Evolutionary conservation across 2,888 invertebrate species (phyloP), one percentile per base, ranked within the genome.

Genomic region (Stenoptilia bipunctidactyla): DNA sequence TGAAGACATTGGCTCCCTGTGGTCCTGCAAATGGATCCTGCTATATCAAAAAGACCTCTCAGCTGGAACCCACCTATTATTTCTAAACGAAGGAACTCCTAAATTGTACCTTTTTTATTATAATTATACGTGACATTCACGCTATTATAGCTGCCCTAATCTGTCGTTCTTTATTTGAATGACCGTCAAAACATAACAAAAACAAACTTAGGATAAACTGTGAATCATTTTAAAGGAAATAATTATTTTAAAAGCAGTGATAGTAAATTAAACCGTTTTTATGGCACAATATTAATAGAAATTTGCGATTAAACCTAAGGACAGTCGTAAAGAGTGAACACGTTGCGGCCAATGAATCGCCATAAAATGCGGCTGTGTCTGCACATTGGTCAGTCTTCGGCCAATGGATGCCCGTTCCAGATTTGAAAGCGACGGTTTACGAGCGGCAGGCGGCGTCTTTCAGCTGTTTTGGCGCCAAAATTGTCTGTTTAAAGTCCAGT

Each of bases 271-370:
- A 66, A 50, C 49, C 56, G 60, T 66, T 57, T 79, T 80, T 77
- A 80, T 76, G 77, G 73, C 71, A 20, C 75, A 76, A 77, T 80
- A 83, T 77, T 82, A 82, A 79, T 82, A 83, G 82, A 80, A 80
- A 73, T 76, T 83, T 60, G 80, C 80, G 73, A 71, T 70, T 67
- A 62, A 74, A 74, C 77, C 79, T 80, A 69, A 72, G 72, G 64
- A 66, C 61, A 61, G 69, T 79, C 82, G 77, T 82, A 80, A 80
- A 80, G 71, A 70, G 71, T 69, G 64, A 76, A 72, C 71, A 62
- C 74, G 60, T 58, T 57, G 61, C 64, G 62, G 58, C 79, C 79
- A 77, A 79, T 76, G 68, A 65, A 47, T 44, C 58, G 53, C 64
- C 64, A 65, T 82, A 70, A 82, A 79, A 73, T 74, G 69, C 62